Base-by-base conservation (phyloP, 2,888 invertebrate species). In the Anorthoa munda region DNA sequence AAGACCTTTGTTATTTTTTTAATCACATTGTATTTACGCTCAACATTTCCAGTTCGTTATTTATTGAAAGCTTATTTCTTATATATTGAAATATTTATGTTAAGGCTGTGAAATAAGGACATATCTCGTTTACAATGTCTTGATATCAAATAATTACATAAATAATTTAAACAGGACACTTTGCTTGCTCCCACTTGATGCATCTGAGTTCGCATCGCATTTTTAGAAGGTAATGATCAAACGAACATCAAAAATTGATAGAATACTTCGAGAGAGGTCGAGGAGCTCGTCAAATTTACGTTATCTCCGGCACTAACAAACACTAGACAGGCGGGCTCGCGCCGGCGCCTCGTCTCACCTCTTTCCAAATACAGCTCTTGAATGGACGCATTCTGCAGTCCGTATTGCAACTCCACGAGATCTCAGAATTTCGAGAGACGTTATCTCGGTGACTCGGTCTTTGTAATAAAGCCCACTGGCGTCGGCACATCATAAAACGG, bases 201-300 rank as follows among this genome's bases (percentile, higher is more conserved):
- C 53, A 66, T 55, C 21, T 58, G n/a, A 50, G 21, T 50, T 51
- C 18, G 45, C 17, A 60, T 17, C 12, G 31, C 26, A 55, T 45
- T 65, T 55, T 50, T 15, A 26, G 4, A 21, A 75, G 48, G 64
- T 3, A 26, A 4, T n/a, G n/a, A n/a, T n/a, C n/a, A 68, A 60
- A 66, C 9, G 26, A 84, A 83, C 79, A 85, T 86, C 81, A 80
- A 80, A 86, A 87, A 86, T 85, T 86, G 79, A 87, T 87, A 83
- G 83, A 82, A 87, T 79, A 83, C 79, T 75, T 82, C 64, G 60
- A 73, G 72, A 67, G 69, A 75, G 83, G 87, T 81, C 81, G 75
- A 84, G 83, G 84, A 89, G 90, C 90, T 92, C 93, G 90, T 94
- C 92, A 93, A 91, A 93, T 90, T 91, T 91, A 82, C 90, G 92